Conservation (phyloP, 2,888 invertebrate species). For the Polymixis lichenea region DNA sequence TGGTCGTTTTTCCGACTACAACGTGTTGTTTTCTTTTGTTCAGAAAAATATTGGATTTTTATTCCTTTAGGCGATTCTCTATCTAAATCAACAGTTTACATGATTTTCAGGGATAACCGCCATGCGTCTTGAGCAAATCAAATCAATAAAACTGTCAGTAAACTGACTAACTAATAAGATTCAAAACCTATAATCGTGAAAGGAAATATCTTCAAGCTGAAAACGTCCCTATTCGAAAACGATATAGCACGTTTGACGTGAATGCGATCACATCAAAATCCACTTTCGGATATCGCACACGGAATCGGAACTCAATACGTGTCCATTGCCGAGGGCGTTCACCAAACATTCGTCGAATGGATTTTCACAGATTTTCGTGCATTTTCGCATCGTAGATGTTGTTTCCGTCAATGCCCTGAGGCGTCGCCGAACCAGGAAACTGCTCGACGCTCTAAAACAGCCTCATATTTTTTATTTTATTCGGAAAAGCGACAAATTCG, state of each 20-base stretch:
- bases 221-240: constrained; percentile 26
- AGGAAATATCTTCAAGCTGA: constrained; percentile 13
- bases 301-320: constrained; percentile 49
- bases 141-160: neutral
- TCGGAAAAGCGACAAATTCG: constrained; percentile 52
- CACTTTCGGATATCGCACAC: constrained; percentile 41
- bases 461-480: constrained; percentile 60
- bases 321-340: constrained; percentile 47
- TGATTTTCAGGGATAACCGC: neutral
- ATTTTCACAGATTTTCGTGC: constrained; percentile 47
- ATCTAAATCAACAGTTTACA: neutral
- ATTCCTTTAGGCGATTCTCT: neutral
- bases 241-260: constrained; percentile 34
- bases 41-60: neutral
- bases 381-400: constrained; percentile 18
- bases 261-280: constrained; percentile 58
- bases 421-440: constrained; percentile 60
- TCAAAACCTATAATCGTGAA: constrained; percentile 5
- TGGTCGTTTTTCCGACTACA: neutral
- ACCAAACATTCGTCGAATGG: constrained; percentile 41
- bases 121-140: neutral
- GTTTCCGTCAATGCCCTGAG: constrained; percentile 24
- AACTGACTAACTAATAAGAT: neutral
- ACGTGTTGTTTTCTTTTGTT: neutral
- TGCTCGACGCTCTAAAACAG: constrained; percentile 60